Evolutionary conservation across 2,113 vertebrate genomes (phyloP), one percentile per base, ranked within the genome.

Genomic region (Ictalurus punctatus): DNA sequence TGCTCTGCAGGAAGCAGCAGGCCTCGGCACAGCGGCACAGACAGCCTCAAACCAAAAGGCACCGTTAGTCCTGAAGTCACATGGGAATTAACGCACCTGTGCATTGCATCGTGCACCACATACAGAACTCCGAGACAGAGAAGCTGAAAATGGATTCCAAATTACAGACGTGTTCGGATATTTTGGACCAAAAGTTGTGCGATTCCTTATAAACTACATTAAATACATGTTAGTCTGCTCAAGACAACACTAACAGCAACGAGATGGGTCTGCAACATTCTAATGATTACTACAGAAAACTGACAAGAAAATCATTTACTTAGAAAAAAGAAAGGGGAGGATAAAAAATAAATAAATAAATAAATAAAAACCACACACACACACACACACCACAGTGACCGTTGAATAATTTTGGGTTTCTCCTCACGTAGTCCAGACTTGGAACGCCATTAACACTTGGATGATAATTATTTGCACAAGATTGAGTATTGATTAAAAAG

Each of bases 381-480:
- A 34, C 34, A 34, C 34, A 40, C 37, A 40, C 37, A 40, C 37
- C 37, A 40, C 37, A 90, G 59, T 61, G 59, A 23, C 59, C 6
- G 56, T 17, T 3, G 19, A 58, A 19, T 61, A 0, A 23, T 23
- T 61, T 61, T 61, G 6, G 6, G 86, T 89, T 91, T 94, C 91
- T 78, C 90, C 88, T 93, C 89, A 93, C 80, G 83, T 91, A 94
- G 27, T 92, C 93, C 90, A 91, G 89, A 93, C 93, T 92, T 92
- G 91, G 87, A 91, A 91, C 83, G 91, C 90, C 92, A 91, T 89
- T 90, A 89, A 90, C 92, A 91, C 92, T 89, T 78, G 90, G 89
- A 92, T 90, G 94, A 92, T 94, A 95, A 95, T 95, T 48, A 48
- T 48, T 9, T 48, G 48, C 48, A 7, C 6, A 48, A 48, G 48